phyloP scores from a whole-genome alignment of 2,888 invertebrate genomes.

The Euproctis similis region DNA sequence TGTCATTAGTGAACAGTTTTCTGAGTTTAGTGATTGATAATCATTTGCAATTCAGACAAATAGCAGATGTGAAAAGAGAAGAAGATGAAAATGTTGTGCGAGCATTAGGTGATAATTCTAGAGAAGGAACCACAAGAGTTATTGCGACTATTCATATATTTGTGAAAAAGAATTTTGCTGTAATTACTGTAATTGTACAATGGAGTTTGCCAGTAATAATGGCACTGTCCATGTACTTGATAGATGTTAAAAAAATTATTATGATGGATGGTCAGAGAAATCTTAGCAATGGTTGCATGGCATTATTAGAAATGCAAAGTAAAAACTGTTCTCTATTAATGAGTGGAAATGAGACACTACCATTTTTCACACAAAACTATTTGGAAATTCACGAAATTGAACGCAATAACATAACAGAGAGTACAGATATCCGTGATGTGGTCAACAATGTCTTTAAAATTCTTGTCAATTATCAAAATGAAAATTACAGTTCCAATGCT shows the following conservation, averaged over 20 bases:
- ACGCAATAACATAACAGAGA: slow-evolving; percentile 23
- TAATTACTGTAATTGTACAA: slow-evolving; percentile 45
- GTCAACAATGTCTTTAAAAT: slow-evolving; percentile 50
- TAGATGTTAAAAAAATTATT: slow-evolving; percentile 43
- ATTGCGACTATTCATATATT: slow-evolving; percentile 23
- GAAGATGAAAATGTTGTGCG: slow-evolving; percentile 46
- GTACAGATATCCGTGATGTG: slow-evolving; percentile 33
- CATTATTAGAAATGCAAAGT: slow-evolving; percentile 41
- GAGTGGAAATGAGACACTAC: slow-evolving; percentile 24
- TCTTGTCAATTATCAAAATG: slow-evolving; percentile 41
- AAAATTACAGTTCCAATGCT: slow-evolving; percentile 26
- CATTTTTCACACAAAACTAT: slow-evolving; percentile 39
- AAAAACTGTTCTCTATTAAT: slow-evolving; percentile 30
- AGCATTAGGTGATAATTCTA: slow-evolving; percentile 27
- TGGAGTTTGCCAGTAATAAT: slow-evolving; percentile 55
- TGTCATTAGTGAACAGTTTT: slow-evolving; percentile 63
- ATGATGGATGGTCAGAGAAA: slow-evolving; percentile 29
- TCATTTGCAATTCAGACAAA: slow-evolving; percentile 59
- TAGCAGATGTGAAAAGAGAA: slow-evolving; percentile 36
- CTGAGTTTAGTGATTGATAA: slow-evolving; percentile 57
- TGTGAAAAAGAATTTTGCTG: slow-evolving; percentile 46
- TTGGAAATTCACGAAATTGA: slow-evolving; percentile 38
- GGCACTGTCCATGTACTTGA: slow-evolving; percentile 53
- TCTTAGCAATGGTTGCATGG: slow-evolving; percentile 42
- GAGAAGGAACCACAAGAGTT: slow-evolving; percentile 9